phyloP scores from a whole-genome alignment of 2,888 invertebrate species.

The Pasiphila rectangulata region DNA sequence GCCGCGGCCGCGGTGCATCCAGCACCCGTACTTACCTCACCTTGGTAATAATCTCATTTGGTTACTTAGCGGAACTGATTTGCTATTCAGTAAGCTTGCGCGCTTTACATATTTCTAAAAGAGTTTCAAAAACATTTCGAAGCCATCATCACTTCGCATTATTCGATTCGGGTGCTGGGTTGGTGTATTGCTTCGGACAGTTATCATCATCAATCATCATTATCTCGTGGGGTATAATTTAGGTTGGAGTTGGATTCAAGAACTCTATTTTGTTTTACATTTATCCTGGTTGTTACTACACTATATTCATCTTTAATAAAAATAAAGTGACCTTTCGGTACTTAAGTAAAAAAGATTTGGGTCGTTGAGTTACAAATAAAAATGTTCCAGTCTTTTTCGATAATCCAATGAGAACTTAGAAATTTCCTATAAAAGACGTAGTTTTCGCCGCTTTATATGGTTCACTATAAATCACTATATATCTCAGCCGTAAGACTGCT shows the following conservation, averaged over 20 bases:
- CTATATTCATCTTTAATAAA: no score
- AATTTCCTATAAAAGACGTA: no score
- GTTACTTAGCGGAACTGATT: conserved; percentile 61
- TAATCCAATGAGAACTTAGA: no score
- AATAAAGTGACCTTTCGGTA: no score
- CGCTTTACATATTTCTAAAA: conserved; percentile 32
- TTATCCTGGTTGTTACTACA: background rate
- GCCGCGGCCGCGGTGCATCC: conserved; percentile 59
- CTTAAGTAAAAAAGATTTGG: no score
- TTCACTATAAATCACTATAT: no score
- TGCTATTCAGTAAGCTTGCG: conserved; percentile 46
- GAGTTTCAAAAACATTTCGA: conserved; percentile 2
- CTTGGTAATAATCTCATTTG: conserved; percentile 69
- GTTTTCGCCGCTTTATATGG: no score
- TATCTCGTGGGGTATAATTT: background rate
- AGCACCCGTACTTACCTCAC: conserved; percentile 65
- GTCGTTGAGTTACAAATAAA: no score
- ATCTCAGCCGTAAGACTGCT: no score
- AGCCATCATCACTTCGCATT: background rate
- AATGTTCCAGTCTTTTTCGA: no score
- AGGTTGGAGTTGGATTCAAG: background rate
- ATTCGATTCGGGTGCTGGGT: background rate
- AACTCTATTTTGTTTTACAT: background rate
- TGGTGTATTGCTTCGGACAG: background rate
- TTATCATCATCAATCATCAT: no score